Evolutionary conservation across 2,797 vertebrate genomes (phyloP).

Genomic region (Myotis pilosus): DNA sequence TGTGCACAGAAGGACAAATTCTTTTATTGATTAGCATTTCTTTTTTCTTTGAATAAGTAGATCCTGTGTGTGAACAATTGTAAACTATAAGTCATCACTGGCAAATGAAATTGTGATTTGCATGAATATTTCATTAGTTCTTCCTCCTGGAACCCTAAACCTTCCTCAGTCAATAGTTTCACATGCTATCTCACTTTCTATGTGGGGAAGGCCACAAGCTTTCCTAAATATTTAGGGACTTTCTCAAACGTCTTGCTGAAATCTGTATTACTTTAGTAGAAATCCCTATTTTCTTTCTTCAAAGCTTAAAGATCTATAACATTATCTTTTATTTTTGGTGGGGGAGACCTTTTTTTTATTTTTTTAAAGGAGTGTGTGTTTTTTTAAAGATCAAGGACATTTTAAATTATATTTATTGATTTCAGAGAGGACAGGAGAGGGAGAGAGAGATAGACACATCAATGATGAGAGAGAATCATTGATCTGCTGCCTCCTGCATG

Average conservation of each 20-base stretch:
- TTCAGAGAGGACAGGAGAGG: too few relatives aligned
- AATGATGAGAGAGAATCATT: too few relatives aligned
- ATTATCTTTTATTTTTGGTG: neutral
- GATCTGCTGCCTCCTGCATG: too few relatives aligned
- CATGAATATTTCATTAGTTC: neutral
- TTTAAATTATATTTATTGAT: too few relatives aligned
- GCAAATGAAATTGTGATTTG: constrained; percentile 31
- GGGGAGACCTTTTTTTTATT: neutral
- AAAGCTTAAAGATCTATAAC: neutral
- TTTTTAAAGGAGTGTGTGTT: neutral
- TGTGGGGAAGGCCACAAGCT: neutral
- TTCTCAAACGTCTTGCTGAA: neutral
- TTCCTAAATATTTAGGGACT: neutral
- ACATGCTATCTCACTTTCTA: neutral
- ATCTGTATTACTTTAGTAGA: constrained; percentile 7
- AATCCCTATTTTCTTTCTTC: neutral
- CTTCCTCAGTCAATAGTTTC: neutral
- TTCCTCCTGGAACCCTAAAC: neutral
- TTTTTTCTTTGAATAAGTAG: constrained; percentile 30
- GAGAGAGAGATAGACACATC: too few relatives aligned
- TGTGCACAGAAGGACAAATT: neutral
- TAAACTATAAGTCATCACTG: neutral
- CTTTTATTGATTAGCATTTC: neutral
- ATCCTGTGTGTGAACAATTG: neutral
- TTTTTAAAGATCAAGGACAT: too few relatives aligned